Evolutionary conservation across 2,113 vertebrate genomes (phyloP).

Genomic region (Lasiurus borealis): DNA sequence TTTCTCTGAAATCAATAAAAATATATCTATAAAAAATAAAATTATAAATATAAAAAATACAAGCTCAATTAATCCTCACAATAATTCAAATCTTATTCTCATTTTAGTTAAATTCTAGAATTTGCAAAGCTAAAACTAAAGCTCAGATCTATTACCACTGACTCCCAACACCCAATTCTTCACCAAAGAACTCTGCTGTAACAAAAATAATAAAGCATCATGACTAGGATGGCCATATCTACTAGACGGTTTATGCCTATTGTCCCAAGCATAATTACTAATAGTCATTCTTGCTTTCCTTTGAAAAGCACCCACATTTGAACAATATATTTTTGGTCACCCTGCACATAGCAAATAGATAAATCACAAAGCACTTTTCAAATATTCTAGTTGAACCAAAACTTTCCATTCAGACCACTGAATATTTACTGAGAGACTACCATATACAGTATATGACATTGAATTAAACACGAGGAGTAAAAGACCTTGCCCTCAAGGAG

Average conservation of each 20-base stretch:
- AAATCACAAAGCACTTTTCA: neutral
- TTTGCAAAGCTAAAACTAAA: neutral
- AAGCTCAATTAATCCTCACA: neutral
- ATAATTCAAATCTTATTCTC: neutral
- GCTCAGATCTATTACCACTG: neutral
- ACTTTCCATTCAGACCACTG: constrained; percentile 3
- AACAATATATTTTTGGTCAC: constrained; percentile 5
- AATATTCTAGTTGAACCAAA: neutral
- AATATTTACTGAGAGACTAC: neutral
- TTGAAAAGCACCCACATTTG: constrained; percentile 23
- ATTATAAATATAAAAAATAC: too few relatives aligned
- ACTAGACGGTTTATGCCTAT: neutral
- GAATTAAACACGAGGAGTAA: neutral
- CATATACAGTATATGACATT: neutral
- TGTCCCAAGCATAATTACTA: neutral
- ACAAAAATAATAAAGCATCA: neutral
- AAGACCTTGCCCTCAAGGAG: constrained; percentile 11
- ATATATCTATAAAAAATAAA: too few relatives aligned
- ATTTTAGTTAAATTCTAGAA: constrained; percentile 34
- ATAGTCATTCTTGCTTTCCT: neutral
- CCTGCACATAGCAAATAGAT: neutral
- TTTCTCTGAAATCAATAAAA: too few relatives aligned
- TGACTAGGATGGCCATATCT: neutral
- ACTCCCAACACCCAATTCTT: constrained; percentile 28
- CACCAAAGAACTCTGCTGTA: neutral